phyloP scores from a whole-genome alignment of 2,113 vertebrate species.

The Pipra filicauda region DNA sequence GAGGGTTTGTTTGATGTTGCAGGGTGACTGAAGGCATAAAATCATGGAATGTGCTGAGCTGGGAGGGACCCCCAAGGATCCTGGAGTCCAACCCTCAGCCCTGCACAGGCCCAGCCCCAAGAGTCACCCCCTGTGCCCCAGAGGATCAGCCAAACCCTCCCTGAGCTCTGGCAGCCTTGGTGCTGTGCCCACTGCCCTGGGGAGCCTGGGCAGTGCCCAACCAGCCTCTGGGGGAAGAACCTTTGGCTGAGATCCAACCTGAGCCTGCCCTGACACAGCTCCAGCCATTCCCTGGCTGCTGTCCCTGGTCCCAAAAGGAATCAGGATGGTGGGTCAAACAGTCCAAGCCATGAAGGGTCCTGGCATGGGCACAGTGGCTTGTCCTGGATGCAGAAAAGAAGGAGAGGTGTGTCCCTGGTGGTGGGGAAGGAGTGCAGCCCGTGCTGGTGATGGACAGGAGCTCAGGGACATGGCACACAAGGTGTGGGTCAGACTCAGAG shows the following conservation, averaged over 20 bases:
- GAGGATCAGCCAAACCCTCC: too few relatives aligned
- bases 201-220: too few relatives aligned
- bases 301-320: background rate
- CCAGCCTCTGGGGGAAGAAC: background rate
- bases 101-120: background rate
- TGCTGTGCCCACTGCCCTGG: too few relatives aligned
- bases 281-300: background rate
- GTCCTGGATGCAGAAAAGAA: background rate
- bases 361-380: background rate
- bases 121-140: too few relatives aligned
- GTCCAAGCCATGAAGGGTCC: background rate
- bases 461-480: fast-evolving
- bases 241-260: background rate
- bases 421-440: background rate
- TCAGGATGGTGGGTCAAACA: background rate
- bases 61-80: background rate
- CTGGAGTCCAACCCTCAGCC: background rate
- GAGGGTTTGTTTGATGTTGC: too few relatives aligned
- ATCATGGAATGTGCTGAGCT: background rate
- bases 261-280: background rate
- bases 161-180: too few relatives aligned
- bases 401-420: background rate
- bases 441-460: background rate
- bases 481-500: background rate
- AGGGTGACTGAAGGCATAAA: background rate